Conservation (phyloP, 2,888 invertebrate genomes). For the Tenthredo amoena region DNA sequence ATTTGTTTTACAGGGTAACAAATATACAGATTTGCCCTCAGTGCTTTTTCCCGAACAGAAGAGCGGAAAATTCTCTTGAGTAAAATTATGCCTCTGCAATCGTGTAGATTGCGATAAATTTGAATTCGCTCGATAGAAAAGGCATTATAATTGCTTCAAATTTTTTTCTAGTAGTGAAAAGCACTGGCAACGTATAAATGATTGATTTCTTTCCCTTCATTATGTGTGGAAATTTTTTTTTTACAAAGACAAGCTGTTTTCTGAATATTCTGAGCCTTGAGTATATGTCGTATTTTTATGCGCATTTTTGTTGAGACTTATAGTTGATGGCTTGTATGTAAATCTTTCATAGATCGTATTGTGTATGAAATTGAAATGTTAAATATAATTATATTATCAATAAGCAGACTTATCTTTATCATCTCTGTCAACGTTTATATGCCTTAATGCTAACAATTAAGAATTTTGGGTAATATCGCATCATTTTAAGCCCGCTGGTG, state of each 20-base stretch:
- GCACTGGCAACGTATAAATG: constrained; percentile 18
- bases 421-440: not conserved
- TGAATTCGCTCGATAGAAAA: not conserved
- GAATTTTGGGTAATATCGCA: not conserved
- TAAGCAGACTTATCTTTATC: not conserved
- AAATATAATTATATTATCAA: constrained; percentile 56
- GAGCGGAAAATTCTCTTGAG: not conserved
- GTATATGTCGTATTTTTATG: constrained; percentile 38
- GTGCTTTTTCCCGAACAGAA: not conserved
- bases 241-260: not conserved
- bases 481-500: not conserved
- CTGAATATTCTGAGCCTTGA: constrained; percentile 45
- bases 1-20: not conserved
- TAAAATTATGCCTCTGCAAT: not conserved
- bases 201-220: constrained; percentile 41
- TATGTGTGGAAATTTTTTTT: constrained; percentile 26
- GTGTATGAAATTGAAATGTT: constrained; percentile 54
- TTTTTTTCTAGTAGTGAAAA: constrained; percentile 31
- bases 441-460: not conserved
- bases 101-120: not conserved
- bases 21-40: constrained; percentile 10
- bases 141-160: constrained; percentile 25
- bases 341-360: constrained; percentile 50
- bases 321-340: constrained; percentile 45
- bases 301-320: constrained; percentile 28